phyloP scores from a whole-genome alignment of 2,113 vertebrate genomes.

The Cheirogaleus medius region DNA sequence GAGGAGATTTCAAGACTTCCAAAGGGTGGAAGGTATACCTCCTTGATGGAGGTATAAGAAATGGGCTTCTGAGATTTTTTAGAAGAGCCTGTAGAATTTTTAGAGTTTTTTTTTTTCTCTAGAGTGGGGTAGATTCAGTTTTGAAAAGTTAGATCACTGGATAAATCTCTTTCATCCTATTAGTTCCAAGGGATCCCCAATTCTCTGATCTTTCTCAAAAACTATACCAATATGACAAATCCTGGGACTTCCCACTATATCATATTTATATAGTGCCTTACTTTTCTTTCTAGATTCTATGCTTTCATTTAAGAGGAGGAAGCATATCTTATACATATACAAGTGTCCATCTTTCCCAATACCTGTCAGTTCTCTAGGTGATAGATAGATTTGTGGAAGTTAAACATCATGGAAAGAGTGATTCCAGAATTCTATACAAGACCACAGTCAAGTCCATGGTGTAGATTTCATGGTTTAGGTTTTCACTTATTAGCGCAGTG shows the following conservation, averaged over 20 bases:
- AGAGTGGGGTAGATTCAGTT: not conserved
- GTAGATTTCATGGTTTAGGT: not conserved
- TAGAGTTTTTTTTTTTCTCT: not conserved
- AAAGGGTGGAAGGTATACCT: not conserved
- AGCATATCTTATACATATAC: not conserved
- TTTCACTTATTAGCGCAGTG: not conserved
- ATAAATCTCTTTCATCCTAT: constrained; percentile 4
- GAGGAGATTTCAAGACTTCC: constrained; percentile 44
- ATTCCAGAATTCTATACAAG: not conserved
- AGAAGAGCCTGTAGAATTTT: not conserved
- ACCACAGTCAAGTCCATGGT: not conserved
- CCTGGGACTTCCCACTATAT: not conserved
- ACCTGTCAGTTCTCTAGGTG: not conserved
- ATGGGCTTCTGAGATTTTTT: not conserved
- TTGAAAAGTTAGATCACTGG: constrained; percentile 20
- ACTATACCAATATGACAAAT: not conserved
- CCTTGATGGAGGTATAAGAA: not conserved
- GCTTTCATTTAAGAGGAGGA: not conserved
- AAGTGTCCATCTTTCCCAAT: not conserved
- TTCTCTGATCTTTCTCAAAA: constrained; percentile 40
- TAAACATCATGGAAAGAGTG: not conserved
- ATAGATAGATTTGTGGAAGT: not conserved
- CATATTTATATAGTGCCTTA: not conserved
- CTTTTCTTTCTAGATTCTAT: not conserved
- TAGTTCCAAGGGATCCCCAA: not conserved